Evolutionary conservation across 2,113 vertebrate species (phyloP), one percentile per base, ranked within the genome.

Genomic region (Sclerurus mexicanus): DNA sequence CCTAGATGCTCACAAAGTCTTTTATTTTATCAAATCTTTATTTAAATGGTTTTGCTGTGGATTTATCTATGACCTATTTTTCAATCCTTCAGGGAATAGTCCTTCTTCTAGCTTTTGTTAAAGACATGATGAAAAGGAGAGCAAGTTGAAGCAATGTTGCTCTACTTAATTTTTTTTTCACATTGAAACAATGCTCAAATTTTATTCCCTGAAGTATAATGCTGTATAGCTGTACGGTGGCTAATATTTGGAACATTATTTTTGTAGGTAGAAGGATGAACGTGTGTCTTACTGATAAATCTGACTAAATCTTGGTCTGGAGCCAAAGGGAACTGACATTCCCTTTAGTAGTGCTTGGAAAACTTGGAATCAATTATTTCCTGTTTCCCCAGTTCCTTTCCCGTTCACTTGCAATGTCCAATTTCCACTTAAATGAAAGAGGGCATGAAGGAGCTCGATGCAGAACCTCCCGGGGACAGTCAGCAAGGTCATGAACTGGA

Each of bases 1-100:
- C 24, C 49, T 76, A 24, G 37, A 46, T 91, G 10, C 56, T 64
- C 60, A 50, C 22, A 56, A 85, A 84, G 30, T 72, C 35, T 94
- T 92, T 88, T 39, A n/a, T 83, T 94, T 87, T 86, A 92, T 90
- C 87, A 77, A 95, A 78, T 81, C 59, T 95, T 95, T 90, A 93
- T 95, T 93, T 74, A 90, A 96, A 92, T 88, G 46, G 11, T 76
- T 94, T 89, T 92, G 40, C 53, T 87, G 74, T 77, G 84, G 66
- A 52, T 89, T 97, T 95, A 77, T 88, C 85, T 93, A 11, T 88
- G 79, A 83, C 90, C 75, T 83, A 83, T 87, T 82, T 94, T 86
- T 90, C 92, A 88, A 84, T 94, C 53, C 79, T 81, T 83, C 11
- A 6, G 78, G 76, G 75, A 84, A 78, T 63, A 47, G 64, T 87